These are phyloP conservation scores for Aldabrachelys gigantea DNA, from an alignment of 2,113 vertebrate species.

Conservation along the genomic window DNA sequence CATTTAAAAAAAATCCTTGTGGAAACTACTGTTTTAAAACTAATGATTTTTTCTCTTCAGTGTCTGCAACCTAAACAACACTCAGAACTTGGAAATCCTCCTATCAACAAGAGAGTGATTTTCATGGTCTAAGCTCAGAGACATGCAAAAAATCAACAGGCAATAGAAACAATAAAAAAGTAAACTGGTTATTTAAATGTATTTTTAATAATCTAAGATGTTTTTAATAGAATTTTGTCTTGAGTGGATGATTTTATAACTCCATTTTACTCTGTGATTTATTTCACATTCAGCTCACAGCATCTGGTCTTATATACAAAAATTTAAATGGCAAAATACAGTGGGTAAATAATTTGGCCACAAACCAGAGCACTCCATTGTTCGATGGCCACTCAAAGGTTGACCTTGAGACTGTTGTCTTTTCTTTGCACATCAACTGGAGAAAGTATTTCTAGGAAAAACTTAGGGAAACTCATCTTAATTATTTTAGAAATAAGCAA, in stretches of 20 bases:
- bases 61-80: accelerated
- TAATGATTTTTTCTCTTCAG: accelerated
- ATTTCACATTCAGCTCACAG: neutral
- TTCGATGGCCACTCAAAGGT: neutral
- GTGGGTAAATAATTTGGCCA: neutral
- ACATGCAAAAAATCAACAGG: neutral
- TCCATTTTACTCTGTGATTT: neutral
- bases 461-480: accelerated
- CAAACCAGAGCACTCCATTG: neutral
- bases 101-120: neutral
- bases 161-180: neutral
- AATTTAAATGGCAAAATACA: neutral
- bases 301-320: neutral
- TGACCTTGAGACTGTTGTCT: neutral
- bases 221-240: neutral
- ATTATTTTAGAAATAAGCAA: neutral
- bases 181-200: neutral
- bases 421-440: neutral
- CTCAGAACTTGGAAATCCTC: neutral
- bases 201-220: neutral
- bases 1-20: accelerated
- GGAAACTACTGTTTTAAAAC: neutral
- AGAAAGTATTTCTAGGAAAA: neutral
- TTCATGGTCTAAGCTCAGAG: neutral
- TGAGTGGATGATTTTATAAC: neutral